Conservation (phyloP, 1,140 invertebrate species). For the Chionoecetes opilio region DNA sequence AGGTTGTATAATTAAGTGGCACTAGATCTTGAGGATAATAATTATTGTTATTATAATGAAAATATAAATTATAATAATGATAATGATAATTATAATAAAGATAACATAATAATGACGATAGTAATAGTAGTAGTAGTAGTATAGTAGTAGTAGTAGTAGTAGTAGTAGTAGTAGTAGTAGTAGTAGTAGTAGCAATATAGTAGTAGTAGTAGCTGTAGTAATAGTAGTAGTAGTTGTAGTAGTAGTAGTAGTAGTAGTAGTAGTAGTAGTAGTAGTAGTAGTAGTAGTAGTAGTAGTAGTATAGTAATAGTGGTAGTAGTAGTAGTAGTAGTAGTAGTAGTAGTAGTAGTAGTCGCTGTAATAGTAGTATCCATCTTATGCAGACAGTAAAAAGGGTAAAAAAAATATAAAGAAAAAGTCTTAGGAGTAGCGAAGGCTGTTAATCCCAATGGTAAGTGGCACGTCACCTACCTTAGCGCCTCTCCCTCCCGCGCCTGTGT, state of each 20-base stretch:
- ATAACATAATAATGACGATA: not conserved
- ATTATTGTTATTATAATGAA: too few species aligned
- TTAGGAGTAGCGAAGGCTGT: not conserved
- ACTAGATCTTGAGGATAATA: too few species aligned
- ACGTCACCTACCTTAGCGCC: not conserved
- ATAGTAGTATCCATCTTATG: not conserved
- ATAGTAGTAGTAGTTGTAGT: not conserved
- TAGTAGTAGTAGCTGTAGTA: too few species aligned
- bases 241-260: not conserved
- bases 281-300: not conserved
- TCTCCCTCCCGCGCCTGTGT: not conserved
- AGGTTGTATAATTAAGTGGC: too few species aligned
- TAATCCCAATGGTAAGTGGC: not conserved
- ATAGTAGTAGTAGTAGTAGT: conserved; percentile 6
- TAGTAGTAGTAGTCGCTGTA: not conserved
- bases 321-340: not conserved
- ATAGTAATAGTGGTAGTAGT: conserved; percentile 7
- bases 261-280: conserved; percentile 1
- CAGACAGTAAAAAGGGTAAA: too few species aligned
- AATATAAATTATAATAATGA: too few species aligned
- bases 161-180: conserved; percentile 23
- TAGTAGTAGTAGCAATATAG: not conserved
- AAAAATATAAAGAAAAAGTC: not conserved
- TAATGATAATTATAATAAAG: too few species aligned
- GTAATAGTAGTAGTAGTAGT: not conserved